Evolutionary conservation across 2,888 invertebrate genomes (phyloP).

Genomic region (Chrysopilus asiliformis): DNA sequence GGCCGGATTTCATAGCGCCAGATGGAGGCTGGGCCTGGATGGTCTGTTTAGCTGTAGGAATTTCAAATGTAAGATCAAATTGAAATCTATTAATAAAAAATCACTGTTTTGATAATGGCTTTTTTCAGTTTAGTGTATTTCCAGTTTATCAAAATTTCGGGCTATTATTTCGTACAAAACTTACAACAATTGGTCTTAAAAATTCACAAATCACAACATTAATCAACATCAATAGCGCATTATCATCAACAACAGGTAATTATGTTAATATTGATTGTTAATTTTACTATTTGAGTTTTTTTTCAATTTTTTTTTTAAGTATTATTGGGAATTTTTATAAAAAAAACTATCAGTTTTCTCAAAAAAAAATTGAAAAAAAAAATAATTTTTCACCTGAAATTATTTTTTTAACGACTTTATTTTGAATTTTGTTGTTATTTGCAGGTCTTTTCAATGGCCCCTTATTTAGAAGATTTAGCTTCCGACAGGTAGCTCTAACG

Average conservation of each 20-base stretch:
- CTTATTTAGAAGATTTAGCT: slow-evolving; percentile 50
- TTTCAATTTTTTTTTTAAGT: slow-evolving; percentile 1
- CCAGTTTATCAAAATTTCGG: slow-evolving; percentile 60
- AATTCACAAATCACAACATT: slow-evolving; percentile 56
- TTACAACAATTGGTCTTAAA: slow-evolving; percentile 44
- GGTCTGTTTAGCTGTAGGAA: slow-evolving; percentile 54
- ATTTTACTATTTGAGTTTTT: background rate
- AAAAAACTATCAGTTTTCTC: too few relatives aligned
- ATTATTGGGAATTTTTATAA: too few relatives aligned
- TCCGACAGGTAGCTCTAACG: slow-evolving; percentile 49
- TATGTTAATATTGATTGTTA: background rate
- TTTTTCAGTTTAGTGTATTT: slow-evolving; percentile 48
- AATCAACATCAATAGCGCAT: slow-evolving; percentile 56
- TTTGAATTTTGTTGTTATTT: too few relatives aligned
- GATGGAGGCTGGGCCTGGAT: slow-evolving; percentile 68
- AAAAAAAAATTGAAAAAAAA: too few relatives aligned
- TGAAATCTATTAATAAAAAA: slow-evolving; percentile 2
- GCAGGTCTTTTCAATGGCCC: slow-evolving; percentile 57
- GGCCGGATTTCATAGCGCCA: slow-evolving; percentile 48
- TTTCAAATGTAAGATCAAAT: slow-evolving; percentile 50
- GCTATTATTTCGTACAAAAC: slow-evolving; percentile 52
- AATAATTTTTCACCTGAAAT: too few relatives aligned
- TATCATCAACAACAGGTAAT: slow-evolving; percentile 53
- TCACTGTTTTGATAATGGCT: background rate
- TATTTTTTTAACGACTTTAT: too few relatives aligned